Percentiles rank a stretch among this genome's conserved stretches.
phyloP scores from a whole-genome alignment of 2,113 vertebrate genomes.

The Thermophis baileyi region DNA sequence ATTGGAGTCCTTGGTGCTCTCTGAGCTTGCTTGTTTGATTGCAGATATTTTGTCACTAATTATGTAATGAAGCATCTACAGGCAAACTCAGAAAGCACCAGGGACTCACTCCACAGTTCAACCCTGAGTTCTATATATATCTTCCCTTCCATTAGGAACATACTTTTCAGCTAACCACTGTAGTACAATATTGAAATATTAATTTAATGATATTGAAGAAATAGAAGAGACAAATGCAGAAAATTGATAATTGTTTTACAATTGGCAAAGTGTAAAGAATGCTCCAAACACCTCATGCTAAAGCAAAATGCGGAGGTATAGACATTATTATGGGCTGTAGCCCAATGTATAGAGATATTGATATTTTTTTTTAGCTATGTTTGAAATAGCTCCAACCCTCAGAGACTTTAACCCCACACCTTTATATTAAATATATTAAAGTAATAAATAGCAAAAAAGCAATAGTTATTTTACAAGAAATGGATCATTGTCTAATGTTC shows the following conservation, averaged over 20 bases:
- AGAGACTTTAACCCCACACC: slow-evolving; percentile 27
- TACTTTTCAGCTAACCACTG: neutral
- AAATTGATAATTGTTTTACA: neutral
- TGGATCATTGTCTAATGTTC: slow-evolving; percentile 64
- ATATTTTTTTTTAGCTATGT: slow-evolving; percentile 15
- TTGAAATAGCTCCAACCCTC: slow-evolving; percentile 27
- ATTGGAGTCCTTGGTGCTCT: neutral
- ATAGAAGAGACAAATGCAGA: neutral
- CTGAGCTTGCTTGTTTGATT: neutral
- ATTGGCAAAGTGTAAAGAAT: neutral
- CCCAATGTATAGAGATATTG: neutral
- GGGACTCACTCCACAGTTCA: neutral
- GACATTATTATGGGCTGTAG: neutral
- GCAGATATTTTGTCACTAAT: neutral
- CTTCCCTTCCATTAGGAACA: neutral
- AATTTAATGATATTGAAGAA: neutral
- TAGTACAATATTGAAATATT: neutral
- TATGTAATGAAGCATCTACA: neutral
- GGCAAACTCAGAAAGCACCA: too few species aligned
- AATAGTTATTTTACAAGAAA: slow-evolving; percentile 48
- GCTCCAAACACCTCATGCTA: slow-evolving; percentile 23
- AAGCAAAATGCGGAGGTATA: neutral
- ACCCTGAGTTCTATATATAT: neutral
- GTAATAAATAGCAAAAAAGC: slow-evolving; percentile 40
- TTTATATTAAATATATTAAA: slow-evolving; percentile 21